phyloP scores from a whole-genome alignment of 2,797 vertebrate genomes.

The Pelodytes ibericus region DNA sequence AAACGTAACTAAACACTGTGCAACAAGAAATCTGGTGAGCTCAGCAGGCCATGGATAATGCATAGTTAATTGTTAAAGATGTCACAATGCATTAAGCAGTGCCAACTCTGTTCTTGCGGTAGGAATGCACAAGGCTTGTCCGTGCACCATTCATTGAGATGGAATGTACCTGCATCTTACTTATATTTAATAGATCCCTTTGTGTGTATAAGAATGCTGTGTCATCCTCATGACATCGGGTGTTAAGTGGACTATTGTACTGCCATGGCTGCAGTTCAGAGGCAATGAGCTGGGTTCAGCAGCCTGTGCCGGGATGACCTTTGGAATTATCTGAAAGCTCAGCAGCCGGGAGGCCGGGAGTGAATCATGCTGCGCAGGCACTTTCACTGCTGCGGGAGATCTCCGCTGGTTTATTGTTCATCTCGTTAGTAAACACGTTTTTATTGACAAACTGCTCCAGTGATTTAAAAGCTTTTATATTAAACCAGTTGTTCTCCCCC shows the following conservation, averaged over 20 bases:
- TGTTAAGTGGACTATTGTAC: background rate
- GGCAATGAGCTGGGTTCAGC: too few relatives aligned
- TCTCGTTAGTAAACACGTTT: constrained; percentile 1
- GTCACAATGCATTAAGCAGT: too few relatives aligned
- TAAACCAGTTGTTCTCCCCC: constrained; percentile 29
- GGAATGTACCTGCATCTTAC: too few relatives aligned
- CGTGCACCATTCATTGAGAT: too few relatives aligned
- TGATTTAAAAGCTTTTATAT: constrained; percentile 33
- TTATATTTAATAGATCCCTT: too few relatives aligned
- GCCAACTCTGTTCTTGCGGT: too few relatives aligned
- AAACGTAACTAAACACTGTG: too few relatives aligned
- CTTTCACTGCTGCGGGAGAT: background rate
- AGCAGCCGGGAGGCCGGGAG: background rate
- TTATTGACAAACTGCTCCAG: constrained; percentile 28
- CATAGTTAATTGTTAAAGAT: too few relatives aligned
- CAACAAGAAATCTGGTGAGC: too few relatives aligned
- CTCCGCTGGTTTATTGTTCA: background rate
- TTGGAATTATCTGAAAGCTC: background rate
- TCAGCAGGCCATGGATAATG: too few relatives aligned
- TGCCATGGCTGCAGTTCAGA: background rate
- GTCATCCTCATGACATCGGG: background rate
- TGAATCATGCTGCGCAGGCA: constrained; percentile 18
- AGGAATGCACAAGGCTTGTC: too few relatives aligned
- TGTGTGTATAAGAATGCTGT: too few relatives aligned
- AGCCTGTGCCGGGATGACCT: constrained; percentile 3